These are phyloP conservation scores for Tenrec ecaudatus DNA, from an alignment of 2,113 vertebrate species.

Conservation along the genomic window DNA sequence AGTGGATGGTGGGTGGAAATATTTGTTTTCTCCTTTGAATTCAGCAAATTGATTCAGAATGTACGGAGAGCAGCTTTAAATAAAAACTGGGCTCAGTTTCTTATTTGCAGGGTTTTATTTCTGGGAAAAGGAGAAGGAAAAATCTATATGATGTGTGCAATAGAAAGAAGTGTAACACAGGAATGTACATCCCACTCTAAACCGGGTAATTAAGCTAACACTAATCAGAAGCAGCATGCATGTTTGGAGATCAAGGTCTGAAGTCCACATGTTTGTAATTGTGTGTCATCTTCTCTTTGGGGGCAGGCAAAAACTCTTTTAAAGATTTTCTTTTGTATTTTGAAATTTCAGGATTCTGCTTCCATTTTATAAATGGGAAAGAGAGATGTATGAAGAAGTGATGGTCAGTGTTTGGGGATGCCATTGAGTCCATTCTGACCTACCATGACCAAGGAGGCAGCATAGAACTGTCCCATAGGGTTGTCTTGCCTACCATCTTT, in stretches of 20 bases:
- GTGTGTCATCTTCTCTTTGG: too few species aligned
- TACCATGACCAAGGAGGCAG: not conserved
- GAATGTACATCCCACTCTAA: not conserved
- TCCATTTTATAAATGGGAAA: not conserved
- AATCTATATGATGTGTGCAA: not conserved
- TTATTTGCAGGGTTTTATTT: constrained; percentile 6
- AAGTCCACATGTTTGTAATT: not conserved
- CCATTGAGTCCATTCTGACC: not conserved
- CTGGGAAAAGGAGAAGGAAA: not conserved
- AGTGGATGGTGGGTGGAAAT: rapidly evolving
- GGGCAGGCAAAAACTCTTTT: not conserved
- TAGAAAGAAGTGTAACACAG: not conserved
- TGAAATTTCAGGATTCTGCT: not conserved
- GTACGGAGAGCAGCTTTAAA: constrained; percentile 8
- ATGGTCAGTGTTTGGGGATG: not conserved
- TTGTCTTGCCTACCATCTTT: not conserved
- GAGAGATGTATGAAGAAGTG: not conserved
- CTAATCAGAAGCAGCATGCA: not conserved
- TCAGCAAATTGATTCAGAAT: constrained; percentile 20
- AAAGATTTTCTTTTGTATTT: constrained; percentile 25
- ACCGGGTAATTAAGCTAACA: not conserved
- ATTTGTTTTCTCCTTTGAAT: constrained; percentile 16
- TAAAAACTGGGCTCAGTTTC: not conserved
- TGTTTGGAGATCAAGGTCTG: not conserved
- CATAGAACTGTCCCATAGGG: not conserved